Percentiles rank a stretch among this genome's conserved stretches.
Conservation (phyloP, 1,140 invertebrate genomes). For the Drosophila neocordata region DNA sequence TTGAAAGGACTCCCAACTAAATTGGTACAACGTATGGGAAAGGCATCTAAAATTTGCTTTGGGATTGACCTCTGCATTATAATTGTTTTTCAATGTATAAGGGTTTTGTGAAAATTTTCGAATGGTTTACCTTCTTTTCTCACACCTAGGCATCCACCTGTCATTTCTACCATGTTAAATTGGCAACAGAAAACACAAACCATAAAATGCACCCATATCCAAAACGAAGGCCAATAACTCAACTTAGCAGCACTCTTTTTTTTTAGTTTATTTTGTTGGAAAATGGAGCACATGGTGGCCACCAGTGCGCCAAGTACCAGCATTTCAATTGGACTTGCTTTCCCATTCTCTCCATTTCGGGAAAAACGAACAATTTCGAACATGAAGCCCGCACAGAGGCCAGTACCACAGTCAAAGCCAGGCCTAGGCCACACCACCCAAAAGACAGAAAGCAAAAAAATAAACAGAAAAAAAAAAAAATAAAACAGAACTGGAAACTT, state of each 20-base stretch:
- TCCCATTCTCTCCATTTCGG: conserved; percentile 14
- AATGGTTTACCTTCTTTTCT: background rate
- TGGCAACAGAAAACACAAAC: conserved; percentile 26
- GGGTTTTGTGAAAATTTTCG: background rate
- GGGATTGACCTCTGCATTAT: background rate
- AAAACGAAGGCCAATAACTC: conserved; percentile 34
- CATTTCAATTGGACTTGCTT: conserved; percentile 65
- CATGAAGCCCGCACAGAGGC: conserved; percentile 30
- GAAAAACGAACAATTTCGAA: background rate
- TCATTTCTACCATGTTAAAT: conserved; percentile 27
- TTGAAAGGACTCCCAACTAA: too few relatives aligned
- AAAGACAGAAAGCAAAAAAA: conserved; percentile 18
- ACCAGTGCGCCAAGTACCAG: conserved; percentile 21
- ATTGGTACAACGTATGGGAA: too few relatives aligned
- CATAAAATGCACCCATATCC: conserved; percentile 23
- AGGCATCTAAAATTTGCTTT: too few relatives aligned
- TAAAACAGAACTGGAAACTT: conserved; percentile 30
- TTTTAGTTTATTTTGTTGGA: conserved; percentile 23
- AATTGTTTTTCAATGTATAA: conserved; percentile 10
- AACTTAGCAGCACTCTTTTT: conserved; percentile 27
- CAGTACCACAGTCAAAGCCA: conserved; percentile 10
- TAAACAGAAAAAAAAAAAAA: background rate
- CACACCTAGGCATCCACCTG: conserved; percentile 34
- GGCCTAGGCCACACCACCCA: conserved; percentile 38
- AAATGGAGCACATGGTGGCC: conserved; percentile 10